A percentile compares a stretch with the other conserved stretches of the same genome.
Evolutionary conservation across 2,797 vertebrate species (phyloP).

Genomic region (Hyperoplus immaculatus): DNA sequence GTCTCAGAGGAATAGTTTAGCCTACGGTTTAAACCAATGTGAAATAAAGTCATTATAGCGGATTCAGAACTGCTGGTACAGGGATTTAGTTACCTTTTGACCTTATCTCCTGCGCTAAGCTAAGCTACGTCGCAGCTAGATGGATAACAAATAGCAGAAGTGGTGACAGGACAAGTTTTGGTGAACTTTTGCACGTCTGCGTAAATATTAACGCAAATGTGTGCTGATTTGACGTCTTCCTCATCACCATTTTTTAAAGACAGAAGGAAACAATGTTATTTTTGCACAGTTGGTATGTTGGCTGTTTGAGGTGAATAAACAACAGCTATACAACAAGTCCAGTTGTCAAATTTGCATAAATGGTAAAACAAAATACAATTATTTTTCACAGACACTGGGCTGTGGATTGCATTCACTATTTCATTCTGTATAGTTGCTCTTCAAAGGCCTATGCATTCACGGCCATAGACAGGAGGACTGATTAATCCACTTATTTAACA

Average conservation of each 20-base stretch:
- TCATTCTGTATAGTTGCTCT: not conserved
- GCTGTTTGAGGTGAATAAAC: not conserved
- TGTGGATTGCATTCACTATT: not conserved
- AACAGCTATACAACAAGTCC: not conserved
- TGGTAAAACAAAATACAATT: not conserved
- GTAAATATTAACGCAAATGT: too few species aligned
- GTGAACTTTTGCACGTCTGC: too few species aligned
- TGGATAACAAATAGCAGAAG: too few species aligned
- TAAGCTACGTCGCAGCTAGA: too few species aligned
- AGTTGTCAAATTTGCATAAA: not conserved
- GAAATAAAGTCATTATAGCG: too few species aligned
- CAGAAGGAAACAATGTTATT: not conserved
- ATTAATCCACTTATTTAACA: not conserved
- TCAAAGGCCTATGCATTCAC: not conserved
- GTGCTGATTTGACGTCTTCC: too few species aligned
- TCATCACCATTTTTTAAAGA: too few species aligned
- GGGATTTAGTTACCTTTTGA: too few species aligned
- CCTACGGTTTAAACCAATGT: too few species aligned
- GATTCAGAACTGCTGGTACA: too few species aligned
- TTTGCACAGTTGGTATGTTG: not conserved
- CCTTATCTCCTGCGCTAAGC: too few species aligned
- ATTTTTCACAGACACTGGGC: not conserved
- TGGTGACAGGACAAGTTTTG: too few species aligned
- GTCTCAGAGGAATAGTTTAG: not conserved
- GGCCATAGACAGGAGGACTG: not conserved